Base-by-base conservation (phyloP, 2,888 invertebrate species). In the Drosophila lacicola region DNA sequence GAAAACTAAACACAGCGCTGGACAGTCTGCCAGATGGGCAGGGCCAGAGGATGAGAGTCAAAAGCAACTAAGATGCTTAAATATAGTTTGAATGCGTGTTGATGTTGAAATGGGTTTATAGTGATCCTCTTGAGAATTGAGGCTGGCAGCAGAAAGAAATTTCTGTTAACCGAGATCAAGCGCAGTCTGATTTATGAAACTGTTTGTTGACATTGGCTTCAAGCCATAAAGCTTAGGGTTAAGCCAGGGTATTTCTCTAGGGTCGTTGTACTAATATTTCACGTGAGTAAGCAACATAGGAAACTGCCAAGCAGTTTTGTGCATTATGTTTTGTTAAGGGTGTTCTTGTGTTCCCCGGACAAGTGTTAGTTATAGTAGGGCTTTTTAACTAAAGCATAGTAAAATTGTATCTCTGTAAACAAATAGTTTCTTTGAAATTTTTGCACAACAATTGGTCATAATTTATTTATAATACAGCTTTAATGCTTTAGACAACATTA, bases 91-190 rank as follows among this genome's bases (percentile, higher is more conserved):
- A 71, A 56, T 78, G 74, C 67, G 57, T 58, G 56, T 54, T 74
- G 49, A 61, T 17, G 17, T 17, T 17, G 17, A 82, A 85, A 80
- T 82, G 78, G 71, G 72, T 80, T 82, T 85, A 80, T 72, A 63
- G 56, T 63, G 87, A 82, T 86, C 82, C 87, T 70, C 73, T 41
- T 44, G 78, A 80, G 82, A 86, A 77, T 70, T 60, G 62, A 55
- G 63, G 39, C 44, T 29, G 37, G 29, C 56, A 55, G 46, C 51
- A n/a, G n/a, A 13, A 37, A 50, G 51, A 44, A 49, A 42, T 36
- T 29, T 37, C 39, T 39, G 17, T 37, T 10, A 34, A 50, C 49
- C n/a, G 53, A 58, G 73, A 85, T 85, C 74, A 58, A 63, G 41
- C 44, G 37, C 21, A n/a, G 62, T 34, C 54, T 70, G 64, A 83